Conservation (phyloP, 2,113 vertebrate genomes). For the Dromas ardeola region DNA sequence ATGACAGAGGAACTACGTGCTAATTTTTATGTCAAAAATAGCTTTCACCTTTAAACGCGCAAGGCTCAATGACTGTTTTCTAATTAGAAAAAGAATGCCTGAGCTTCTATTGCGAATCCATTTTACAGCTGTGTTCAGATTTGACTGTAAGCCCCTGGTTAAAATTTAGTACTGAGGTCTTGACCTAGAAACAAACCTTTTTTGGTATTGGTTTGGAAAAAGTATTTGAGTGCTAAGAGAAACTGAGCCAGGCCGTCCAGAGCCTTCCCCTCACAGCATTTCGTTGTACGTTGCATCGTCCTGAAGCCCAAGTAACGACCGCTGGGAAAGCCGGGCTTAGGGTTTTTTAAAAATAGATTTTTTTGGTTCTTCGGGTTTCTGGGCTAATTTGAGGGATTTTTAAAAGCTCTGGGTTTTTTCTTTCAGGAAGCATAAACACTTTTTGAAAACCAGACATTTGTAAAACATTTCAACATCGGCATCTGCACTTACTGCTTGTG, state of each 20-base stretch:
- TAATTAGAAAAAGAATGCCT: constrained; percentile 42
- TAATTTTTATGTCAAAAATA: constrained; percentile 63
- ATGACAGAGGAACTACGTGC: constrained; percentile 43
- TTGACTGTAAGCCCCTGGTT: constrained; percentile 33
- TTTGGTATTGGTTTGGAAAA: constrained; percentile 60
- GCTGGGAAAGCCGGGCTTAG: neutral
- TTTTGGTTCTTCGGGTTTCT: neutral
- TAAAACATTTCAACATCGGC: neutral
- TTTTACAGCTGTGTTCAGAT: constrained; percentile 33
- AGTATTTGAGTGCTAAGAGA: neutral
- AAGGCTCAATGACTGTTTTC: constrained; percentile 15
- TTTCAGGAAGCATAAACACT: neutral
- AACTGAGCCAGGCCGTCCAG: neutral
- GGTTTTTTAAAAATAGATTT: neutral
- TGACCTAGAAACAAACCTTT: constrained; percentile 65
- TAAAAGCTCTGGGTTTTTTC: neutral
- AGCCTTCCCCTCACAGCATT: fast-evolving
- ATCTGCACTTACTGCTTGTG: neutral
- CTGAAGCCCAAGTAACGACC: neutral
- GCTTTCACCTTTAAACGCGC: constrained; percentile 42
- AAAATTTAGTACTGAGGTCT: constrained; percentile 41
- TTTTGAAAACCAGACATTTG: neutral
- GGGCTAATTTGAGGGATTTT: neutral
- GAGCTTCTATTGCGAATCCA: neutral
- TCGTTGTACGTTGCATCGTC: fast-evolving